A percentile compares a stretch with the other conserved stretches of the same genome.
Evolutionary conservation across 2,113 vertebrate species (phyloP).

Genomic region (Cyanoderma ruficeps): DNA sequence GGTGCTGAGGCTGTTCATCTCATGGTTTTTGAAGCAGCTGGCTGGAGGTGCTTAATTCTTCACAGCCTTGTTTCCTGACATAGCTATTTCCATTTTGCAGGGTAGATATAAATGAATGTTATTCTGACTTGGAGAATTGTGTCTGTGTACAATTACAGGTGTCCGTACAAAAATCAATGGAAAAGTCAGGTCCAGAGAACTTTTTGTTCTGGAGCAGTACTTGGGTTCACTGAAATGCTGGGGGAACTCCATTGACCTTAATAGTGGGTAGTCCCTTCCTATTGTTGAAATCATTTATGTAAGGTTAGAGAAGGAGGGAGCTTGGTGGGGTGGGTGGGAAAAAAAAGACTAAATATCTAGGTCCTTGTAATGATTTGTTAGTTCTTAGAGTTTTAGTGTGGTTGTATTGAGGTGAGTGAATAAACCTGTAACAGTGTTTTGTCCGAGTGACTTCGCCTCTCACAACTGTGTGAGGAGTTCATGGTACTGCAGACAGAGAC

Average conservation of each 20-base stretch:
- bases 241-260: neutral
- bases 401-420: neutral
- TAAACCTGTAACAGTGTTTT: neutral
- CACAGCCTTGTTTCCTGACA: neutral
- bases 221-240: neutral
- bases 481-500: neutral
- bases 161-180: neutral
- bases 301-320: neutral
- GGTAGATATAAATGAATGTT: neutral
- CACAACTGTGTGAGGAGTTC: neutral
- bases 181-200: neutral
- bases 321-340: neutral
- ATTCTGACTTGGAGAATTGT: neutral
- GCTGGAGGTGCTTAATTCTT: neutral
- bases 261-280: neutral
- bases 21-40: neutral
- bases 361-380: rapidly evolving
- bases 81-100: neutral
- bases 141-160: neutral
- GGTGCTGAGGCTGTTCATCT: neutral
- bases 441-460: neutral
- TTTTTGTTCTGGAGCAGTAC: neutral
- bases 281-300: neutral
- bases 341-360: neutral
- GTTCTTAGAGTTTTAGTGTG: neutral